These are phyloP conservation scores for Suricata suricatta DNA, from an alignment of 2,113 vertebrate genomes.

Conservation along the genomic window DNA sequence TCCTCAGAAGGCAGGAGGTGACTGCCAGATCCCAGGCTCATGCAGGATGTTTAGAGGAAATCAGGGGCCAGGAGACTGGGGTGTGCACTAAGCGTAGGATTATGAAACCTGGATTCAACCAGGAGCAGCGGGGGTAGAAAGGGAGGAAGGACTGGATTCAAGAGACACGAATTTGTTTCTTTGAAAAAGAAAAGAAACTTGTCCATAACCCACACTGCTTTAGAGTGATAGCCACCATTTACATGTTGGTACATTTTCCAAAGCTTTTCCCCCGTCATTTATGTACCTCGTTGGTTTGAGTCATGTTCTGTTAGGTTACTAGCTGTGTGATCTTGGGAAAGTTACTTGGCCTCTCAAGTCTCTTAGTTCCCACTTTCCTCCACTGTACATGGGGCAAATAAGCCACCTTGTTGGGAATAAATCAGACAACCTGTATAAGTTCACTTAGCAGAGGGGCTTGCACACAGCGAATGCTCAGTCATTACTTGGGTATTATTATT, in stretches of 20 bases:
- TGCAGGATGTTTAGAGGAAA: background rate
- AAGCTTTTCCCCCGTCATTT: background rate
- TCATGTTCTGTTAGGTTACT: background rate
- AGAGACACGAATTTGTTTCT: background rate
- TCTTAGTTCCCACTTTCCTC: background rate
- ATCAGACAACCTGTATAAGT: rapidly evolving
- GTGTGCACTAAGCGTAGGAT: background rate
- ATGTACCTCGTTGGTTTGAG: background rate
- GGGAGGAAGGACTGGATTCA: background rate
- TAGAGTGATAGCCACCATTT: background rate
- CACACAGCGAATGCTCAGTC: background rate
- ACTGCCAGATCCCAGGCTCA: background rate
- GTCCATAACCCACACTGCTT: background rate
- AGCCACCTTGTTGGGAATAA: background rate
- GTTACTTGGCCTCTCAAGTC: background rate
- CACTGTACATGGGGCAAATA: background rate
- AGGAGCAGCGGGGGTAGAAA: background rate
- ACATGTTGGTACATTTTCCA: background rate
- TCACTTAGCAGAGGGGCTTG: background rate
- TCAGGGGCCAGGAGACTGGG: background rate
- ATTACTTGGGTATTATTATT: background rate
- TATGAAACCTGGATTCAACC: background rate
- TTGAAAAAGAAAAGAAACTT: background rate
- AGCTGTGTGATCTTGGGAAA: background rate
- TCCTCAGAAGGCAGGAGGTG: background rate